A percentile compares a stretch with the other conserved stretches of the same genome.
Conservation (phyloP, 2,797 vertebrate genomes). For the Acrocephalus scirpaceus region DNA sequence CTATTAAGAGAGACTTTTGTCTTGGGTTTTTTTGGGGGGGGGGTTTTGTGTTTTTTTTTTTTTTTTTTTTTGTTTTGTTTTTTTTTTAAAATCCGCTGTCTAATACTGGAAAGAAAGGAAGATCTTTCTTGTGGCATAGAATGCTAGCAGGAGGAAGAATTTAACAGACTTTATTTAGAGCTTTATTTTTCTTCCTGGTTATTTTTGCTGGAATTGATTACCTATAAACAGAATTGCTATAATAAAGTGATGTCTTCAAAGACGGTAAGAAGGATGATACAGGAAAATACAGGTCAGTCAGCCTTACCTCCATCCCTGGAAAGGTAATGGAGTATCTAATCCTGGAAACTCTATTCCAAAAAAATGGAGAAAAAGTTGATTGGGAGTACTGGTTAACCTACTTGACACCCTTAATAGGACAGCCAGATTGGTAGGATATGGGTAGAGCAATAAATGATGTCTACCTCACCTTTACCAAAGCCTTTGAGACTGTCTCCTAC, state of each 20-base stretch:
- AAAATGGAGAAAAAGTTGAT: neutral
- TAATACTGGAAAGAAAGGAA: neutral
- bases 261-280: neutral
- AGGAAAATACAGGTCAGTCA: neutral
- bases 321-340: neutral
- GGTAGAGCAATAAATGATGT: neutral
- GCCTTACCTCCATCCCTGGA: neutral
- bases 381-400: neutral
- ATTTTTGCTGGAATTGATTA: neutral
- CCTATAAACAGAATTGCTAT: neutral
- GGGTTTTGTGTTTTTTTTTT: too few species aligned
- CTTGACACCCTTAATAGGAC: neutral
- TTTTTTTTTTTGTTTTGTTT: neutral
- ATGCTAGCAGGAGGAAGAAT: neutral
- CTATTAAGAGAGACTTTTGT: neutral
- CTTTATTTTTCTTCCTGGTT: neutral
- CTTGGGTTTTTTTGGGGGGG: neutral
- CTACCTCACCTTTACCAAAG: neutral
- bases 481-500: neutral
- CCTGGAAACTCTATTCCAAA: neutral
- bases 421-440: neutral
- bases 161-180: neutral
- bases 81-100: neutral
- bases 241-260: neutral
- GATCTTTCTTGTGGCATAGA: neutral